Conservation (phyloP, 1,140 invertebrate genomes). For the Pachypsylla venusta region DNA sequence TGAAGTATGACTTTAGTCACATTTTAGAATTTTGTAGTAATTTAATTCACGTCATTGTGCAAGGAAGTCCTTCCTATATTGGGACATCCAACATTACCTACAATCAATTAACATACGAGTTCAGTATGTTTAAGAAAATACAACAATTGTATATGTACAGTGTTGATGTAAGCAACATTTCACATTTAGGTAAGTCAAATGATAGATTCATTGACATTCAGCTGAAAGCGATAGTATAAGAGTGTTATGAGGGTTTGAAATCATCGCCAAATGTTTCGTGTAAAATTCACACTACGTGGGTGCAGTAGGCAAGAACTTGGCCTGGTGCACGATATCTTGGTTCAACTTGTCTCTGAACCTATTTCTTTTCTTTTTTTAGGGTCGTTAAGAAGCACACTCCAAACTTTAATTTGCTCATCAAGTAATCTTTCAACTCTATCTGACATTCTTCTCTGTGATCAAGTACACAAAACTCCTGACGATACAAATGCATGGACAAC, state of each 20-base stretch:
- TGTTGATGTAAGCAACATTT: conserved; percentile 46
- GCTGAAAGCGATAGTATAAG: conserved; percentile 20
- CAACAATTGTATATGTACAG: conserved; percentile 42
- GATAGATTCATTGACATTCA: not conserved
- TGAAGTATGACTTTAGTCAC: conserved; percentile 69
- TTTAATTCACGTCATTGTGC: conserved; percentile 46
- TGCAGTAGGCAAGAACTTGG: too few species aligned
- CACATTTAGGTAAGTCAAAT: conserved; percentile 37
- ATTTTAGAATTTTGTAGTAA: conserved; percentile 76
- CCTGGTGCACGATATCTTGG: too few species aligned
- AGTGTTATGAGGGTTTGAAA: too few species aligned
- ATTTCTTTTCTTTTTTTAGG: conserved; percentile 48
- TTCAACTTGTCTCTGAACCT: too few species aligned
- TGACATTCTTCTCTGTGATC: conserved; percentile 61
- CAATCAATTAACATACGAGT: conserved; percentile 60
- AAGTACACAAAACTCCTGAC: conserved; percentile 35
- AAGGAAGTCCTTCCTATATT: conserved; percentile 44
- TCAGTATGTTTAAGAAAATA: conserved; percentile 61
- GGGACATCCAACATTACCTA: conserved; percentile 68
- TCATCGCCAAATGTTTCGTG: too few species aligned
- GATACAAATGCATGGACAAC: conserved; percentile 44
- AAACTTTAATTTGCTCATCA: conserved; percentile 40
- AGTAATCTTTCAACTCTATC: conserved; percentile 43
- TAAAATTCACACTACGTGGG: too few species aligned
- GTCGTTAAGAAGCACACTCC: conserved; percentile 49